These are phyloP conservation scores for Cyaniris semiargus DNA, from an alignment of 2,888 invertebrate genomes.

Conservation along the genomic window DNA sequence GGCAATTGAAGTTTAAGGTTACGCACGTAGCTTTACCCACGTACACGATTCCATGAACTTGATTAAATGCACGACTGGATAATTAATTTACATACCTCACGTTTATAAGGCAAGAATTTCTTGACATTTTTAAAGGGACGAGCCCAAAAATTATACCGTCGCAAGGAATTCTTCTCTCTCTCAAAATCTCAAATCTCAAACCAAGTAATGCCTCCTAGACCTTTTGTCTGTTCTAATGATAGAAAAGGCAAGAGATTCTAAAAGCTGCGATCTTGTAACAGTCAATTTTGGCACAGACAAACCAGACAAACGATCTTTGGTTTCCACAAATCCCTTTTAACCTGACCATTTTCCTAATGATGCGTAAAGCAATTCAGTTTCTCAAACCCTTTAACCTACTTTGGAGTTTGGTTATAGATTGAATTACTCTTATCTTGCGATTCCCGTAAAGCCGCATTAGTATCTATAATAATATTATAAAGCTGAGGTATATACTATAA, in stretches of 20 bases:
- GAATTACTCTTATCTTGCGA: not conserved
- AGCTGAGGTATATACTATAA: too few species aligned
- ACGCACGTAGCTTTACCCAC: constrained; percentile 20
- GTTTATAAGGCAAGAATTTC: not conserved
- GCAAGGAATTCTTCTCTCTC: too few species aligned
- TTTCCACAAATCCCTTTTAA: not conserved
- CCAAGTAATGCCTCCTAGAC: not conserved
- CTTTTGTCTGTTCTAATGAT: not conserved
- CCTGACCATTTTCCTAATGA: constrained; percentile 8
- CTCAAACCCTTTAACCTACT: not conserved
- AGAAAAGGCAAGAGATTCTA: not conserved
- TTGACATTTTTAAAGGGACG: not conserved
- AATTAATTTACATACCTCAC: constrained; percentile 5
- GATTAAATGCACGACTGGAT: not conserved
- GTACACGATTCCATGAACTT: constrained; percentile 8
- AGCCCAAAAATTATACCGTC: not conserved
- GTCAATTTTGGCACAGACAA: constrained; percentile 4
- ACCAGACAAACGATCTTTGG: constrained; percentile 8
- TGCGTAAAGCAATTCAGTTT: not conserved
- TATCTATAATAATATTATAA: too few species aligned
- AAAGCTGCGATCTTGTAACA: not conserved
- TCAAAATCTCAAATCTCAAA: not conserved
- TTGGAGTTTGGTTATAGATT: not conserved
- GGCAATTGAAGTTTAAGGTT: constrained; percentile 35
- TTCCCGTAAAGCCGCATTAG: not conserved